Base-by-base conservation (phyloP, 2,797 vertebrate species). In the Pangasius krempfi region DNA sequence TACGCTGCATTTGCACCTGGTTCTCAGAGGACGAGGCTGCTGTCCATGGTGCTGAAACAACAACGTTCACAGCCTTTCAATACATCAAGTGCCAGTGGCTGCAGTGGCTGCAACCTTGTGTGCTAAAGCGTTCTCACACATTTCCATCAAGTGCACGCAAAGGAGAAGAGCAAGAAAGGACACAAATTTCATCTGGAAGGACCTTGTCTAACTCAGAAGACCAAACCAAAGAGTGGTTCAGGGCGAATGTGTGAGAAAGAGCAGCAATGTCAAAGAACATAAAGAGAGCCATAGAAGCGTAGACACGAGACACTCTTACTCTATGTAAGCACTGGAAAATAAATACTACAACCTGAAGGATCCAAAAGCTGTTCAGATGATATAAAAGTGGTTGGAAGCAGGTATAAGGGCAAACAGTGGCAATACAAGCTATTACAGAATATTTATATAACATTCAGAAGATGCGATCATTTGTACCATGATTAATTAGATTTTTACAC, bases 61-160 rank as follows among this genome's bases (percentile, higher is more conserved):
- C 62, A 56, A 86, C 73, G 92, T 92, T 93, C 79, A 88, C 91
- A 91, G 86, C 93, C 95, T 93, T 96, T 95, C 95, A 94, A 95
- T 93, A 89, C 88, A 86, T 91, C 91, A 85, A 90, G 93, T 93
- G 94, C 89, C 92, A 94, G 94, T 91, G 89, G 92, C 89, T 56
- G 87, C 92, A 94, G 94, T 91, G 89, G 92, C 89, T 56, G 87
- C 79, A 80, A 91, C 68, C 91, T 82, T 88, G 91, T 90, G 90
- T 83, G 89, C 80, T 79, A 90, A 93, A 80, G 87, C 68, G 9
- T 86, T 44, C 92, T 90, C 89, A 89, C 84, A 92, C 83, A 90
- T 91, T 88, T 84, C 50, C 60, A 86, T 92, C 64, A 89, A 75
- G 54, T 86, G 79, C 87, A 90, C 85, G 76, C 22, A 16, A 16